phyloP scores from a whole-genome alignment of 2,888 invertebrate species.

The Neocrepidodera transversa region DNA sequence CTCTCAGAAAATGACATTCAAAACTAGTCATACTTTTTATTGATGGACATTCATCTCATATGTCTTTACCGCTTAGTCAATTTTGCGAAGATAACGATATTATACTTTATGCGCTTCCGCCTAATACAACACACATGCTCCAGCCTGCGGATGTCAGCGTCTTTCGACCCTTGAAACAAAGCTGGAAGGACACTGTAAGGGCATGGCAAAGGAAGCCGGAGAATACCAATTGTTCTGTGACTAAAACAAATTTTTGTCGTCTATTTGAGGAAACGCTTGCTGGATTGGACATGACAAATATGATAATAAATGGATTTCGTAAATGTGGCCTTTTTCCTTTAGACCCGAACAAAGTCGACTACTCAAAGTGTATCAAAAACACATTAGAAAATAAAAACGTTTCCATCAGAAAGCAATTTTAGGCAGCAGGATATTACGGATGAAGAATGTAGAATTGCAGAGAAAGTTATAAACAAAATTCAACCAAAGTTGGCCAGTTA shows the following conservation, averaged over 20 bases:
- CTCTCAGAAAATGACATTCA: no score
- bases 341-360: conserved; percentile 14
- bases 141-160: conserved; percentile 13
- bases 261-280: conserved; percentile 1
- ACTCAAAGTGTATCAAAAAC: conserved; percentile 22
- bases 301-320: conserved; percentile 13
- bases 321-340: conserved; percentile 21
- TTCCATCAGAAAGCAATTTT: no score
- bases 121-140: no score
- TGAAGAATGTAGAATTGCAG: no score
- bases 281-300: not conserved
- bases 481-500: no score
- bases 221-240: conserved; percentile 16
- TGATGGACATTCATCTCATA: no score
- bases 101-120: no score
- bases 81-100: no score
- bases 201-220: conserved; percentile 19
- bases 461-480: no score
- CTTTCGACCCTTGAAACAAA: conserved; percentile 16
- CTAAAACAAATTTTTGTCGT: conserved; percentile 24
- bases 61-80: not conserved
- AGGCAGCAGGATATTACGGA: no score
- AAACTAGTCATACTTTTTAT: no score
- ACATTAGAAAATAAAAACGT: conserved; percentile 13
- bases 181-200: conserved; percentile 22